phyloP scores from a whole-genome alignment of 2,113 vertebrate species.

The Salvelinus alpinus region DNA sequence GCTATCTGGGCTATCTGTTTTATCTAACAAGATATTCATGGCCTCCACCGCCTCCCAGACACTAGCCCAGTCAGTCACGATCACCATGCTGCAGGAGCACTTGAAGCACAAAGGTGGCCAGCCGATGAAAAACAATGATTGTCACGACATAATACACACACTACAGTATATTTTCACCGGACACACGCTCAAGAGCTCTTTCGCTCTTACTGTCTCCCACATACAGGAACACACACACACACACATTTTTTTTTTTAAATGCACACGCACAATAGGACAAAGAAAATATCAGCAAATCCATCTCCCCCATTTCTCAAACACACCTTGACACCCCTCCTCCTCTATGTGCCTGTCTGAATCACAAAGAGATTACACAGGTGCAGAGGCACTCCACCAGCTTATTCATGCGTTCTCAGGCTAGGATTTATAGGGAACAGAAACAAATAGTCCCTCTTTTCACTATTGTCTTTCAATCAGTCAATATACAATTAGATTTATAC shows the following conservation, averaged over 20 bases:
- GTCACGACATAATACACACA: slow-evolving; percentile 62
- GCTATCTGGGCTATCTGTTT: slow-evolving; percentile 36
- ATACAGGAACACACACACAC: slow-evolving; percentile 11
- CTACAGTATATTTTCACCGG: not conserved
- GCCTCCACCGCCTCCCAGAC: slow-evolving; percentile 52
- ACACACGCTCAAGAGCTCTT: too few species aligned
- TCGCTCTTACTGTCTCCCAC: not conserved
- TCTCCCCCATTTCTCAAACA: slow-evolving; percentile 27
- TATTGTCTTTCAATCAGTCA: slow-evolving; percentile 56
- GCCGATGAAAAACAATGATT: slow-evolving; percentile 52
- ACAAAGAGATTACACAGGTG: slow-evolving; percentile 72
- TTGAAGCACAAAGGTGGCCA: slow-evolving; percentile 61
- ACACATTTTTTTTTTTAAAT: slow-evolving; percentile 19
- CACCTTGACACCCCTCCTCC: slow-evolving; percentile 58
- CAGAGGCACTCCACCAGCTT: slow-evolving; percentile 60
- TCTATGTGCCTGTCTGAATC: slow-evolving; percentile 49
- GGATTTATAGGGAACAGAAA: slow-evolving; percentile 26
- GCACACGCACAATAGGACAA: slow-evolving; percentile 52
- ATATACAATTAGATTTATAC: slow-evolving; percentile 59
- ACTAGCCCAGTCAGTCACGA: slow-evolving; percentile 59
- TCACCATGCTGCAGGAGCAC: not conserved
- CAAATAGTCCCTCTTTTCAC: slow-evolving; percentile 55
- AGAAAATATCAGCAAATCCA: slow-evolving; percentile 45
- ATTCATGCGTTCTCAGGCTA: slow-evolving; percentile 56
- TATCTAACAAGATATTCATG: slow-evolving; percentile 40